These are phyloP conservation scores for Hemaris fuciformis DNA, from an alignment of 2,888 invertebrate species.

Conservation along the genomic window DNA sequence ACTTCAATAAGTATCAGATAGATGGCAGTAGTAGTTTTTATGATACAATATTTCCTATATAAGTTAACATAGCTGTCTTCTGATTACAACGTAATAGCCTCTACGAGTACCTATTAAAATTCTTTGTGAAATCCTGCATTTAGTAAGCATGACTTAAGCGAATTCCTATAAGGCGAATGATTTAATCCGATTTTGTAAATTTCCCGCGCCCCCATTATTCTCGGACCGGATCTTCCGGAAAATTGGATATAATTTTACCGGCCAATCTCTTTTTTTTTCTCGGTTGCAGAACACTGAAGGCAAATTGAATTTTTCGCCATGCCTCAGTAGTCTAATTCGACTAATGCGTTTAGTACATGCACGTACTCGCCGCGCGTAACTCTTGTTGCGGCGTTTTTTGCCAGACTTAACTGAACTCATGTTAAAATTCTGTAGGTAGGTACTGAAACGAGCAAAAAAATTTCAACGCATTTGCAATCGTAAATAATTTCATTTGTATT, in stretches of 20 bases:
- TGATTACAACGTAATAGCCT: too few species aligned
- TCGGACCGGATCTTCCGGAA: constrained; percentile 53
- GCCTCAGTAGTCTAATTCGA: constrained; percentile 75
- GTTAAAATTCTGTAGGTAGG: not conserved
- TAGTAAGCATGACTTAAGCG: constrained; percentile 23
- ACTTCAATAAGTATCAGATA: not conserved
- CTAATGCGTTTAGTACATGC: constrained; percentile 69
- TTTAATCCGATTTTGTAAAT: constrained; percentile 70
- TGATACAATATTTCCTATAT: too few species aligned
- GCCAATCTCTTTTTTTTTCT: constrained; percentile 53
- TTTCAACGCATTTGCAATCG: not conserved
- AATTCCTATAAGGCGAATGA: constrained; percentile 55
- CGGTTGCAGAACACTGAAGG: constrained; percentile 57
- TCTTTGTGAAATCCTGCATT: not conserved
- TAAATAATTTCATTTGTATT: not conserved
- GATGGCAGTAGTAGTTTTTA: not conserved
- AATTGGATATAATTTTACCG: constrained; percentile 74
- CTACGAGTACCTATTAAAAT: not conserved
- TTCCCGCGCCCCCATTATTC: constrained; percentile 59
- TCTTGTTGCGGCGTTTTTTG: constrained; percentile 3
- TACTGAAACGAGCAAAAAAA: not conserved
- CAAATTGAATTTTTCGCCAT: constrained; percentile 78
- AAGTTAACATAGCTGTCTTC: too few species aligned
- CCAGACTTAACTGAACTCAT: not conserved
- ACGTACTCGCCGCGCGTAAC: constrained; percentile 1